Evolutionary conservation across 2,888 invertebrate genomes (phyloP), one percentile per base, ranked within the genome.

Genomic region (Euspilapteryx auroguttella): DNA sequence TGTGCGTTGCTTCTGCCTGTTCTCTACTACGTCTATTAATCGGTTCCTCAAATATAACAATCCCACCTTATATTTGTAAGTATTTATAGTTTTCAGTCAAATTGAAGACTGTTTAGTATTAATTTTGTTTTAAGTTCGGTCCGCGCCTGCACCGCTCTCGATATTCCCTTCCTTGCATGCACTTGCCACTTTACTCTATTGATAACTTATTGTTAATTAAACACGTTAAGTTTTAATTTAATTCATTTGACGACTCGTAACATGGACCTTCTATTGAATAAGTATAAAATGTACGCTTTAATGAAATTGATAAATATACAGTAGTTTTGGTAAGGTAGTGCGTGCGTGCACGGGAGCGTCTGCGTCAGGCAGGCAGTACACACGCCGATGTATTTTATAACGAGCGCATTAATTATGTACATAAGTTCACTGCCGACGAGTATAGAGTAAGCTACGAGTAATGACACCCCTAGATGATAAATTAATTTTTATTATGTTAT

Each of bases 241-340:
- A n/a, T n/a, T n/a, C n/a, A n/a, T n/a, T n/a, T n/a, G n/a, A n/a
- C n/a, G n/a, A n/a, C n/a, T n/a, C n/a, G n/a, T n/a, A n/a, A n/a
- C n/a, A n/a, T n/a, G n/a, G n/a, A n/a, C n/a, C n/a, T n/a, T n/a
- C n/a, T n/a, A n/a, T n/a, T n/a, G n/a, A n/a, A n/a, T 13, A 25
- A 27, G 12, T 13, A 17, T 17, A 6, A 6, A 17, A 68, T 71
- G 68, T 75, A 75, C 75, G 75, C 75, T 73, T 75, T 75, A 75
- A 75, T 62, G 68, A 73, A 69, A 68, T 69, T 64, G 57, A 54
- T 39, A 59, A 63, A 69, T 68, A 66, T 56, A 68, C 69, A 68
- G 62, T 68, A 69, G 66, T 49, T 63, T 24, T 12, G 10, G 13
- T 24, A 21, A 24, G 31, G 26, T 23, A n/a, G 27, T 46, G 45